Base-by-base conservation (phyloP, 2,797 vertebrate genomes). In the Nasua narica region DNA sequence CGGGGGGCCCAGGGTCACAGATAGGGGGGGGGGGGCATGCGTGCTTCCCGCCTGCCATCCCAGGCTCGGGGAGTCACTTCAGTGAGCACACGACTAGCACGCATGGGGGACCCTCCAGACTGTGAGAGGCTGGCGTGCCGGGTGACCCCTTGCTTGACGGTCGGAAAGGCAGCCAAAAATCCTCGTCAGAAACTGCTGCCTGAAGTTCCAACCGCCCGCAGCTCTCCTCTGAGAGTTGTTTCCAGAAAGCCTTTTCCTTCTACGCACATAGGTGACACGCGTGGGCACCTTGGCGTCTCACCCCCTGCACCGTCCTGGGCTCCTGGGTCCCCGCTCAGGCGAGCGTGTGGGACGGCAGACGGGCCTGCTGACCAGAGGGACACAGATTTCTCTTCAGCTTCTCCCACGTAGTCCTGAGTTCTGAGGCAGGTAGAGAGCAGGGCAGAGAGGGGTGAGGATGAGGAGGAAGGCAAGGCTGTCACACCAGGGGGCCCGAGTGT, bases 401-500 rank as follows among this genome's bases (percentile, higher is more conserved):
- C 6, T n/a, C 27, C 23, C 4, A 11, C 2, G 0, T 25, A 6
- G 4, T 50, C 62, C 50, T 58, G 54, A 32, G 89, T 29, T 76
- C 58, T 43, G 52, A 87, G 16, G 18, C 46, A 72, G 14, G 19
- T 2, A 48, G 83, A 56, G 65, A 62, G 15, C 14, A 35, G 27
- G 69, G 27, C 16, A 87, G 43, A 65, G 84, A 2, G 11, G 14
- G 25, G 2, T 10, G 8, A 62, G 0, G 56, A n/a, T n/a, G 48
- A 32, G 32, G 67, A 82, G 81, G 56, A 37, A 14, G 35, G 16
- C 2, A 1, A 72, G 40, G 46, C 12, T 0, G 12, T 9, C 9
- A 7, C 7, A 5, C 11, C 11, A 0, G 50, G n/a, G 16, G 27
- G 43, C 1, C 0, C 37, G 46, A 29, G 60, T n/a, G n/a, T n/a